A percentile compares a stretch with the other conserved stretches of the same genome.
Conservation (phyloP, 2,888 invertebrate genomes). For the Nymphalis polychloros region DNA sequence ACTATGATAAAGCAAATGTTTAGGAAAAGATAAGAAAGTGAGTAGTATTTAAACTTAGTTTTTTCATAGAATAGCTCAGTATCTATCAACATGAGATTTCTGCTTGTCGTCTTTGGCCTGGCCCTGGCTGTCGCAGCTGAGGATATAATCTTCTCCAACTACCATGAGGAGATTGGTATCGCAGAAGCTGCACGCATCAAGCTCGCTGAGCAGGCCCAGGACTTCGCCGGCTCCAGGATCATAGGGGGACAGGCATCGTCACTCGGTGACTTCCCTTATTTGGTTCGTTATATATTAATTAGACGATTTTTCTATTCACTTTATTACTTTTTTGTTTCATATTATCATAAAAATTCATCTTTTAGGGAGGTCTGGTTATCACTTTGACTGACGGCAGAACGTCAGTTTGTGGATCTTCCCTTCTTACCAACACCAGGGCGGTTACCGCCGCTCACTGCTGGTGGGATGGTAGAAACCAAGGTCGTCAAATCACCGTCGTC, state of each 20-base stretch:
- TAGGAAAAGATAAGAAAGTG: no score
- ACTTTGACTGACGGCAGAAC: not conserved
- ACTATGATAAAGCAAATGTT: no score
- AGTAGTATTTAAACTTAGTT: no score
- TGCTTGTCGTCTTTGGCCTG: conserved; percentile 30
- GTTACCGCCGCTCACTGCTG: not conserved
- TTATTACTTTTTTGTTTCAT: not conserved
- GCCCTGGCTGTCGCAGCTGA: conserved; percentile 35
- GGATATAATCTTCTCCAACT: conserved; percentile 42
- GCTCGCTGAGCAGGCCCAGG: conserved; percentile 41
- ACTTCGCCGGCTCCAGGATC: conserved; percentile 48
- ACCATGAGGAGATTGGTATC: conserved; percentile 53
- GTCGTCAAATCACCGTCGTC: not conserved
- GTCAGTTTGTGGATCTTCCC: not conserved
- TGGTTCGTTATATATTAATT: conserved; percentile 36
- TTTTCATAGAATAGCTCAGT: no score
- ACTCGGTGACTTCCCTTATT: conserved; percentile 41
- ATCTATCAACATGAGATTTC: conserved; percentile 29
- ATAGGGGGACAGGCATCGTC: conserved; percentile 45
- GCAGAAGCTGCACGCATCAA: conserved; percentile 47
- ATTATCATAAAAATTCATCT: not conserved
- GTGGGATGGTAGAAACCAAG: not conserved
- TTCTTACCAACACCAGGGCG: not conserved
- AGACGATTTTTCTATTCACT: not conserved
- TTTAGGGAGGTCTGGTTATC: not conserved